Percentiles rank a stretch among this genome's conserved stretches.
phyloP scores from a whole-genome alignment of 37 sponge, comb jelly and placozoan species.

The Ianthella basta region DNA sequence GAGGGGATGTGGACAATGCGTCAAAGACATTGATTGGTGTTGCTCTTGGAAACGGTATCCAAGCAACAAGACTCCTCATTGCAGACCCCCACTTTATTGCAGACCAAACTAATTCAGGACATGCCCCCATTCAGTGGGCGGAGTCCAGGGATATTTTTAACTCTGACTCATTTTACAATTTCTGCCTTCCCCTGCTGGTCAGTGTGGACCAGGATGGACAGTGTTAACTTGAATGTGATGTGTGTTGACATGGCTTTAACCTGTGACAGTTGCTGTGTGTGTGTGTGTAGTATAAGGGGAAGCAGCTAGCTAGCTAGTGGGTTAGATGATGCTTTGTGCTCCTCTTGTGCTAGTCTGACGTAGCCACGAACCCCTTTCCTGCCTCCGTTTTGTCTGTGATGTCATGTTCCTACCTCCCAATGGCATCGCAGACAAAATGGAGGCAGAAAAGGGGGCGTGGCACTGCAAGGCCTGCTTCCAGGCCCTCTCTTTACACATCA shows the following conservation, averaged over 20 bases:
- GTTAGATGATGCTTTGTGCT: too few species aligned
- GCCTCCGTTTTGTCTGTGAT: too few species aligned
- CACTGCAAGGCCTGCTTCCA: too few species aligned
- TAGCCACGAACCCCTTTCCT: too few species aligned
- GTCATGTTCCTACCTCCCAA: too few species aligned
- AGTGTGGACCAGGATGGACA: neutral
- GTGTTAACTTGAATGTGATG: neutral
- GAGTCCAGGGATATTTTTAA: conserved; percentile 19
- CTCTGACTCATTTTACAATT: conserved; percentile 14
- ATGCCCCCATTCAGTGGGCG: conserved; percentile 48
- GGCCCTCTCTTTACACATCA: too few species aligned
- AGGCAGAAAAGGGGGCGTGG: too few species aligned
- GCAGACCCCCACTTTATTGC: conserved; percentile 13
- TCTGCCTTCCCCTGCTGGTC: neutral
- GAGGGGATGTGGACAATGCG: conserved; percentile 65
- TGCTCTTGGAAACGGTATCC: neutral
- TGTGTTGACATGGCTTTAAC: neutral
- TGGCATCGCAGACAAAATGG: too few species aligned
- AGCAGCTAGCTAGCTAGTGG: too few species aligned
- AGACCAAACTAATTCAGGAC: conserved; percentile 54
- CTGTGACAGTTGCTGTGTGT: too few species aligned
- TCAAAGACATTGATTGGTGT: conserved; percentile 65
- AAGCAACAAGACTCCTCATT: neutral
- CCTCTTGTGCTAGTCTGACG: too few species aligned
- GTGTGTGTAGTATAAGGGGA: too few species aligned